phyloP scores from a whole-genome alignment of 2,888 invertebrate species.

The Caprella mutica region DNA sequence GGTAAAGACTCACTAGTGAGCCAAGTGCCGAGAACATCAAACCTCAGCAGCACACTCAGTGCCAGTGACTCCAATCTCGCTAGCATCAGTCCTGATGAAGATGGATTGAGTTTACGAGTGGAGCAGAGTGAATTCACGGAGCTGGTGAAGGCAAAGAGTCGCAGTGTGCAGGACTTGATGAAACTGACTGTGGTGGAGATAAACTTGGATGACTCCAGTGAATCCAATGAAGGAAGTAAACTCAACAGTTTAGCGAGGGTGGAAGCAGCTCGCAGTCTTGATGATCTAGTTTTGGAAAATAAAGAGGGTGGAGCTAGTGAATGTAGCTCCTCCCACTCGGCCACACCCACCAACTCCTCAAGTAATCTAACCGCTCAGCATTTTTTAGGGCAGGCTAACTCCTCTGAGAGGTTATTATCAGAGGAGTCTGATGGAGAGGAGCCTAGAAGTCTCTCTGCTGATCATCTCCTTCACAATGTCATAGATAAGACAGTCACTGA shows the following conservation, averaged over 20 bases:
- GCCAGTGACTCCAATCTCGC: not conserved
- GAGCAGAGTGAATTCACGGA: slow-evolving; percentile 50
- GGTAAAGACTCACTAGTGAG: slow-evolving; percentile 37
- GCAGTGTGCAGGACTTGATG: slow-evolving; percentile 57
- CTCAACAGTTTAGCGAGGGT: slow-evolving; percentile 18
- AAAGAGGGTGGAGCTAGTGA: no score
- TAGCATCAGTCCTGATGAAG: slow-evolving; percentile 45
- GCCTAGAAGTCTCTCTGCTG: no score
- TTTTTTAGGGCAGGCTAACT: slow-evolving; percentile 10
- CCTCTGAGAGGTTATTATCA: slow-evolving; percentile 3
- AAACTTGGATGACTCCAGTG: slow-evolving; percentile 39
- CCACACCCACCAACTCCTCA: no score
- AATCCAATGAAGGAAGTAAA: slow-evolving; percentile 35
- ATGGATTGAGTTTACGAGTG: slow-evolving; percentile 50
- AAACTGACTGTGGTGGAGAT: slow-evolving; percentile 53
- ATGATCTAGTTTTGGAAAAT: no score
- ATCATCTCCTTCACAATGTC: no score
- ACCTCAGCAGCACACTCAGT: slow-evolving; percentile 1
- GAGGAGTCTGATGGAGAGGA: no score
- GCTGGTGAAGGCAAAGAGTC: slow-evolving; percentile 54
- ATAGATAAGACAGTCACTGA: no score
- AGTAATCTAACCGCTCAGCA: no score
- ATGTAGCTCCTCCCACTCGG: no score
- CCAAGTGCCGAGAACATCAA: slow-evolving; percentile 17
- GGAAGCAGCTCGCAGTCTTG: no score